phyloP scores from a whole-genome alignment of 2,797 vertebrate genomes.

The Sebastolobus altivelis region DNA sequence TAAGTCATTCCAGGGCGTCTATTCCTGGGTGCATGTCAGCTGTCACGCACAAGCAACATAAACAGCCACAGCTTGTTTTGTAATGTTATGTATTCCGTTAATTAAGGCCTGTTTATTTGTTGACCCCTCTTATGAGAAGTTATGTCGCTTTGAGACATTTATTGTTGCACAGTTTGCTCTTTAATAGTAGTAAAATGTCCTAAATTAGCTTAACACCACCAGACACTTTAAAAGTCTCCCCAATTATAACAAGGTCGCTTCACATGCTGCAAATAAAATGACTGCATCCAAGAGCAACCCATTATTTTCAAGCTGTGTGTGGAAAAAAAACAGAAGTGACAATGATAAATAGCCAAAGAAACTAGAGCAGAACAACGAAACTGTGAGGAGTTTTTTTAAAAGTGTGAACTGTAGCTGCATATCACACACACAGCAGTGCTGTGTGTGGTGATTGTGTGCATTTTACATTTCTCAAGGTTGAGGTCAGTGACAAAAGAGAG shows the following conservation, averaged over 20 bases:
- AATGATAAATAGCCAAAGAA: conserved; percentile 79
- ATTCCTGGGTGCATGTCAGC: conserved; percentile 73
- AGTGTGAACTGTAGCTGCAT: conserved; percentile 41
- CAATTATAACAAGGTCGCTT: conserved; percentile 60
- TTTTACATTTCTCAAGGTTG: conserved; percentile 40
- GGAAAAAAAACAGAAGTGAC: conserved; percentile 59
- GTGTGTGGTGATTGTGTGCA: not conserved
- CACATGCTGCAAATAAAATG: conserved; percentile 46
- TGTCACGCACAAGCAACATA: conserved; percentile 55
- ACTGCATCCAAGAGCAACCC: conserved; percentile 48
- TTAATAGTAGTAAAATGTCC: conserved; percentile 5
- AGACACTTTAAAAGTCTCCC: conserved; percentile 34
- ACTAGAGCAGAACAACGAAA: conserved; percentile 73
- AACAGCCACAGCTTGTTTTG: conserved; percentile 30
- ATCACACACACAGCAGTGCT: conserved; percentile 25
- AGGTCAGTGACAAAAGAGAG: conserved; percentile 20
- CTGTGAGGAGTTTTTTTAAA: conserved; percentile 33
- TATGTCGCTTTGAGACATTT: not conserved
- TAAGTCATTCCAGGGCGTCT: conserved; percentile 65
- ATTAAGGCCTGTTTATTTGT: not conserved
- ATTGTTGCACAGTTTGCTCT: not conserved
- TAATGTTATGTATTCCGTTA: not conserved
- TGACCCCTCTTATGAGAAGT: not conserved
- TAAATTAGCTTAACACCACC: conserved; percentile 26
- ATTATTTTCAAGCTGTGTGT: conserved; percentile 52